Conservation (phyloP, 2,113 vertebrate species). For the Varanus komodoensis region DNA sequence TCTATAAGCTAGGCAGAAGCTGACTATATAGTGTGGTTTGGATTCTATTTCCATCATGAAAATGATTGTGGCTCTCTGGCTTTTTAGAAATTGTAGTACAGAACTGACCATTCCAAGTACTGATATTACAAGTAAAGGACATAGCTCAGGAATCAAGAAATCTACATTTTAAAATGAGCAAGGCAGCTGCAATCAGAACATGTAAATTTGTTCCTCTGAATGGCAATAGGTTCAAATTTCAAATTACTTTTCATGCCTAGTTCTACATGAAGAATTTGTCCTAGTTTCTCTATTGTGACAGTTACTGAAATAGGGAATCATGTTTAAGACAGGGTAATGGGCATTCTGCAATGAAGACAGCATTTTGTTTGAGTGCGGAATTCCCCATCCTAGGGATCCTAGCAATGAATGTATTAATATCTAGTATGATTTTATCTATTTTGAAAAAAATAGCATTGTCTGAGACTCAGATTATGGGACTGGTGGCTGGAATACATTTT, state of each 20-base stretch:
- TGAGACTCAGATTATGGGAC: conserved; percentile 69
- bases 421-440: conserved; percentile 74
- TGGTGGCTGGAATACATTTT: conserved; percentile 78
- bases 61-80: accelerated
- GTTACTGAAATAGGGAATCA: not conserved
- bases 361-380: no score
- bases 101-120: not conserved
- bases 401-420: conserved; percentile 79
- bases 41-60: not conserved
- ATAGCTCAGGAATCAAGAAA: not conserved
- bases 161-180: not conserved
- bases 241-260: not conserved
- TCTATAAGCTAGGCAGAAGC: conserved; percentile 13
- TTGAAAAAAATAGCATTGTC: conserved; percentile 70
- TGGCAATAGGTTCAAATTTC: not conserved
- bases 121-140: not conserved
- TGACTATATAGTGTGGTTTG: not conserved
- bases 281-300: not conserved
- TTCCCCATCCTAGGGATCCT: not conserved
- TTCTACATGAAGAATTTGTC: not conserved
- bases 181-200: not conserved
- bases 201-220: not conserved
- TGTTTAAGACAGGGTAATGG: not conserved
- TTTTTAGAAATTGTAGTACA: not conserved
- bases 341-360: not conserved